Evolutionary conservation across 2,888 invertebrate genomes (phyloP).

Genomic region (Oligia latruncula): DNA sequence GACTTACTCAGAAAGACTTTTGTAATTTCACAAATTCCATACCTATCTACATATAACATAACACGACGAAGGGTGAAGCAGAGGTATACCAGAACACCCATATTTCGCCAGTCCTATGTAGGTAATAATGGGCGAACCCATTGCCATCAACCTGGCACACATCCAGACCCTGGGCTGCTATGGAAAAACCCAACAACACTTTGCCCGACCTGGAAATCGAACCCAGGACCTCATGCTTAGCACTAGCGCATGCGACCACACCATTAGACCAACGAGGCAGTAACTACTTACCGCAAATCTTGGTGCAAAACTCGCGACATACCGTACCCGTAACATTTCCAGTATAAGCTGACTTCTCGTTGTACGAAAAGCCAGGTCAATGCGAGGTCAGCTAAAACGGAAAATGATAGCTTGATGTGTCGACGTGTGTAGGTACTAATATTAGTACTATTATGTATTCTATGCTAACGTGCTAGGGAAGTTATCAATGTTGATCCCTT

Average conservation of each 20-base stretch:
- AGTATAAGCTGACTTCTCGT: neutral
- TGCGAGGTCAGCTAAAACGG: neutral
- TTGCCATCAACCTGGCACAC: too few relatives aligned
- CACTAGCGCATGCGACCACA: neutral
- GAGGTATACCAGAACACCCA: too few relatives aligned
- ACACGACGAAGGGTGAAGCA: neutral
- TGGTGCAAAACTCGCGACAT: neutral
- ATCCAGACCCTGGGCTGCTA: too few relatives aligned
- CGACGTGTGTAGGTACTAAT: too few relatives aligned
- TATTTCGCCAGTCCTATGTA: too few relatives aligned
- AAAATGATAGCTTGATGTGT: too few relatives aligned
- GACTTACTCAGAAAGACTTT: too few relatives aligned
- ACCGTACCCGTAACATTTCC: neutral
- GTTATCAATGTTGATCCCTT: conserved; percentile 16
- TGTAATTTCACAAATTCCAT: too few relatives aligned
- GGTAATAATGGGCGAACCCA: too few relatives aligned
- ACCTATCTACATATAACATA: neutral
- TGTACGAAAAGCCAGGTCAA: neutral
- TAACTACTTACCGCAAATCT: neutral
- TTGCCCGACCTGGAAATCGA: neutral
- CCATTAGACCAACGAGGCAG: neutral
- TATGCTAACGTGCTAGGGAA: neutral
- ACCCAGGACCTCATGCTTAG: neutral
- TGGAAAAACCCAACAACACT: neutral
- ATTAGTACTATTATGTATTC: too few relatives aligned